Percentiles rank a stretch among this genome's conserved stretches.
Evolutionary conservation across 1,140 invertebrate genomes (phyloP).

Genomic region (Pectinophora gossypiella): DNA sequence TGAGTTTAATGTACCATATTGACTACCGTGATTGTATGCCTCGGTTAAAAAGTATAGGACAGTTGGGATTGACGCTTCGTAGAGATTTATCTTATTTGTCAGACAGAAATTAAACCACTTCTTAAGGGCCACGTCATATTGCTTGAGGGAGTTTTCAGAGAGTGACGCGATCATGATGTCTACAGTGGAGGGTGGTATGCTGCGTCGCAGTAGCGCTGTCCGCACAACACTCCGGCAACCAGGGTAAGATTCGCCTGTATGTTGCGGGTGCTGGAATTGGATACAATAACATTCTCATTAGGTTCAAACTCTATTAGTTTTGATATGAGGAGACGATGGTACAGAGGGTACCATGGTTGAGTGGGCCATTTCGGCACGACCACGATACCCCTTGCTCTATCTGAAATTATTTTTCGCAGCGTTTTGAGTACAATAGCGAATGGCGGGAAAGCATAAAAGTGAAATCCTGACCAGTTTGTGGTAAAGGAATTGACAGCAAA

Average conservation of each 20-base stretch:
- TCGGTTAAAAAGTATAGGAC: neutral
- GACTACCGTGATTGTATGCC: neutral
- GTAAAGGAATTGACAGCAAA: neutral
- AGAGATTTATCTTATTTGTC: neutral
- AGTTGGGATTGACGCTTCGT: neutral
- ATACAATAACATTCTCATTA: neutral
- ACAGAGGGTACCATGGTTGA: too few relatives aligned
- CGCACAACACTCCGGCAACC: neutral
- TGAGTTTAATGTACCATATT: conserved; percentile 24
- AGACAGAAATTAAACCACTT: neutral
- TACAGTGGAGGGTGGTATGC: neutral
- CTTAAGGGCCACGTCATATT: neutral
- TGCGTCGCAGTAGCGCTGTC: neutral
- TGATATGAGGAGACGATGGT: neutral
- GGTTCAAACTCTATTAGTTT: neutral
- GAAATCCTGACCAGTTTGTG: too few relatives aligned
- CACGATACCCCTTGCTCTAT: neutral
- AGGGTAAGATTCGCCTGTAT: neutral
- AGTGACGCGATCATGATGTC: conserved; percentile 4
- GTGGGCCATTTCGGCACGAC: neutral
- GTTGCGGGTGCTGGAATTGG: neutral
- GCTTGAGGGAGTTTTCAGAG: conserved; percentile 1
- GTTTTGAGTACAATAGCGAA: neutral
- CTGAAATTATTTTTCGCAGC: neutral
- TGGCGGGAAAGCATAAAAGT: conserved; percentile 2